Percentiles rank a stretch among this genome's conserved stretches.
Evolutionary conservation across 2,797 vertebrate genomes (phyloP).

Genomic region (Rousettus madagascariensis): DNA sequence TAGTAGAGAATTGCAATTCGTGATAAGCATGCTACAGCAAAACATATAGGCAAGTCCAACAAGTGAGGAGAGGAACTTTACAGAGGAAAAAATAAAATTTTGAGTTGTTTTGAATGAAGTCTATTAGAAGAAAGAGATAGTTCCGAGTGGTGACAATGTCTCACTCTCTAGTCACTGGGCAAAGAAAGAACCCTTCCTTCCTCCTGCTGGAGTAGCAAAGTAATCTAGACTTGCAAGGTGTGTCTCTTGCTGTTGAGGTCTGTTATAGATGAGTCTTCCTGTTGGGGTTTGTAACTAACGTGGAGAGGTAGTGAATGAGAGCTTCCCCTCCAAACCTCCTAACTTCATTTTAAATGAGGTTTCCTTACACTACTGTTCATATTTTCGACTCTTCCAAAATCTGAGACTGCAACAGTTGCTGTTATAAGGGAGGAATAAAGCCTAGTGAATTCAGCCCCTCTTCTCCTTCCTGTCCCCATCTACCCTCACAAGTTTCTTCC

Average conservation of each 20-base stretch:
- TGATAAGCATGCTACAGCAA: background rate
- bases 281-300: too few relatives aligned
- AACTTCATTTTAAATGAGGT: background rate
- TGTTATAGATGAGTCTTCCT: background rate
- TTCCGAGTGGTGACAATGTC: background rate
- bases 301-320: fast-evolving
- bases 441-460: background rate
- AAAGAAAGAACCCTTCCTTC: background rate
- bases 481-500: background rate
- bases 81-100: background rate
- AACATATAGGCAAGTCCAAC: background rate
- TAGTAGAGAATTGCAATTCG: background rate
- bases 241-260: background rate
- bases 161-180: background rate
- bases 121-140: background rate
- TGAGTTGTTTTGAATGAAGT: background rate
- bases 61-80: background rate
- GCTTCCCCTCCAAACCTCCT: background rate
- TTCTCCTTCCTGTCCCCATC: fast-evolving
- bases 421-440: background rate
- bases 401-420: background rate
- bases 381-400: background rate
- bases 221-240: background rate
- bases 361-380: background rate
- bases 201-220: background rate